Conservation (phyloP, 2,888 invertebrate species). For the Stomorhina lunata region DNA sequence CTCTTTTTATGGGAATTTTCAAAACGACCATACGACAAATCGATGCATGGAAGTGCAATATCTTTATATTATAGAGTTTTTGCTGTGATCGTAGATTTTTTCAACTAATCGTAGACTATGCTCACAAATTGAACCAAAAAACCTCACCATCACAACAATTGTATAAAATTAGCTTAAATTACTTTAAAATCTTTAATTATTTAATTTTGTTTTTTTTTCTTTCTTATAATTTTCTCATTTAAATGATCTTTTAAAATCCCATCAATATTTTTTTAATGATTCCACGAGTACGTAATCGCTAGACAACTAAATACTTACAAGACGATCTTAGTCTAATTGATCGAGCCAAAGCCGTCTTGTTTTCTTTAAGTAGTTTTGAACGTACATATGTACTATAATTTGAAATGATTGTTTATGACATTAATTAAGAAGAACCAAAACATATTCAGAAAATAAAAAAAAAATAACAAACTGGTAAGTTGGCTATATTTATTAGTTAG, state of each 20-base stretch:
- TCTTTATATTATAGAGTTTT: too few relatives aligned
- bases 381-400: not conserved
- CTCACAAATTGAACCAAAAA: too few relatives aligned
- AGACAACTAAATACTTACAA: too few relatives aligned
- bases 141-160: too few relatives aligned
- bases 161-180: not conserved
- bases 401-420: conserved; percentile 54
- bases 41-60: too few relatives aligned
- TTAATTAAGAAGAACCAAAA: conserved; percentile 49
- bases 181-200: not conserved
- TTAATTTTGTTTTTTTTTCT: not conserved
- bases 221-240: not conserved
- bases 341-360: conserved; percentile 7
- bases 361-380: conserved; percentile 21
- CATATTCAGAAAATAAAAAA: not conserved
- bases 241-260: conserved; percentile 29
- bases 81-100: too few relatives aligned
- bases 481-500: conserved; percentile 12
- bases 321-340: conserved; percentile 32
- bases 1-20: too few relatives aligned
- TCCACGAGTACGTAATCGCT: conserved; percentile 7
- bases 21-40: too few relatives aligned
- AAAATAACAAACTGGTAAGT: conserved; percentile 16
- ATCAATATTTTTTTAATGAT: conserved; percentile 39
- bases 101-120: too few relatives aligned